Base-by-base conservation (phyloP, 2,888 invertebrate genomes). In the Bibio marci region DNA sequence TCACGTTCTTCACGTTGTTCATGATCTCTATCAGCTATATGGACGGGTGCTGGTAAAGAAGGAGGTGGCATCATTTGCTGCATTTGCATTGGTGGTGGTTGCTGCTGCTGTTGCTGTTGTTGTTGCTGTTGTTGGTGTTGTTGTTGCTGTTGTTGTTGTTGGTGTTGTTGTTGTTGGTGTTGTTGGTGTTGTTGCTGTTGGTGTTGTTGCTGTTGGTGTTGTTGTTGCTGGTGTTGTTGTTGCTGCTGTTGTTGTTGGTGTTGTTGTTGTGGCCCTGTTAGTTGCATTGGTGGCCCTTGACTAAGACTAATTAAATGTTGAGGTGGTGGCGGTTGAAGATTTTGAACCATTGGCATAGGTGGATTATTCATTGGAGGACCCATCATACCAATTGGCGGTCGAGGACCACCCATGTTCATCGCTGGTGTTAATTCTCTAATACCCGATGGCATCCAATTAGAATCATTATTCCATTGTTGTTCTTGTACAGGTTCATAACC, bases 401-500 rank as follows among this genome's bases (percentile, higher is more conserved):
- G 33, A 36, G 27, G 39, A 40, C 3, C 32, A 22, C 22, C 22
- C 4, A 4, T 8, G 8, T 8, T 8, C 4, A 4, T 8, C 8
- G 22, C 22, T 22, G 76, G 76, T 2, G 78, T 76, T 41, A 79
- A 58, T 52, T 78, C 72, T 55, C 79, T 79, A 40, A 79, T 76
- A 45, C 77, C 76, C 15, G 56, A 54, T 8, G 77, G 76, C 19
- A 67, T 66, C 79, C 79, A 78, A 14, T 66, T 68, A 5, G 57
- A 53, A 33, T 58, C 58, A 47, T 66, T 70, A 50, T 69, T 68
- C 79, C 79, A 79, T 49, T 79, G 78, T 35, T 70, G 73, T 52
- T 80, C 79, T 52, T 79, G 78, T 1, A 78, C 77, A 1, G 78
- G 78, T 53, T 79, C 78, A 48, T 77, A 78, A 14, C 75, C 71